Base-by-base conservation (phyloP, 1,140 invertebrate genomes). In the Drosophila parabipectinata region DNA sequence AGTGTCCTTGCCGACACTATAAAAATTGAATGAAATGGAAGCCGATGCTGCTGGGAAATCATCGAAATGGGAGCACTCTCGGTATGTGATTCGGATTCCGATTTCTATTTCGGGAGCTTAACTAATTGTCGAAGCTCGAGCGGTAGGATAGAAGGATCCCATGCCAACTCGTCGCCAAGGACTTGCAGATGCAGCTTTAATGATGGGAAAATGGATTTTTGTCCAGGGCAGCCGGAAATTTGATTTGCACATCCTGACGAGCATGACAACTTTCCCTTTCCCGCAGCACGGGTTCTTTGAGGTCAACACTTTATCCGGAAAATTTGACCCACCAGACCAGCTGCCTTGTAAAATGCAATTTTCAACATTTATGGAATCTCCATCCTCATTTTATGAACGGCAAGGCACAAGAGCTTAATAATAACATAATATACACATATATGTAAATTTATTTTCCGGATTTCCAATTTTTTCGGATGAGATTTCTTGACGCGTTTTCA, bases 361-460 rank as follows among this genome's bases (percentile, higher is more conserved):
- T 55, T 50, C 60, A 68, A 67, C 63, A 30, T 39, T 39, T 10
- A n/a, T 8, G n/a, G 41, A 14, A 44, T 64, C 73, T 69, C 56
- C 57, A 28, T 18, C 75, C 47, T 59, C 15, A 4, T 37, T 37
- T n/a, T 37, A n/a, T 3, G 12, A 12, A 37, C 4, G 34, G 10
- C 4, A 37, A 37, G 10, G 47, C 75, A 82, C 71, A 68, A 79
- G 63, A 78, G 51, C 71, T 83, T 60, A 79, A 83, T 82, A 82
- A 82, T 84, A 82, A 71, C 73, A 75, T 83, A 79, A 75, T 74
- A 64, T 15, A 41, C 8, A 41, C 8, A 41, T 58, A 74, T 69
- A 77, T 51, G 55, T 63, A 55, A 59, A 28, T 28, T 28, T 28
- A 28, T 26, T 30, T 50, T 18, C 24, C 4, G 1, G 50, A 37